Evolutionary conservation across 2,113 vertebrate species (phyloP).

Genomic region (Sinocyclocheilus anophthalmus): DNA sequence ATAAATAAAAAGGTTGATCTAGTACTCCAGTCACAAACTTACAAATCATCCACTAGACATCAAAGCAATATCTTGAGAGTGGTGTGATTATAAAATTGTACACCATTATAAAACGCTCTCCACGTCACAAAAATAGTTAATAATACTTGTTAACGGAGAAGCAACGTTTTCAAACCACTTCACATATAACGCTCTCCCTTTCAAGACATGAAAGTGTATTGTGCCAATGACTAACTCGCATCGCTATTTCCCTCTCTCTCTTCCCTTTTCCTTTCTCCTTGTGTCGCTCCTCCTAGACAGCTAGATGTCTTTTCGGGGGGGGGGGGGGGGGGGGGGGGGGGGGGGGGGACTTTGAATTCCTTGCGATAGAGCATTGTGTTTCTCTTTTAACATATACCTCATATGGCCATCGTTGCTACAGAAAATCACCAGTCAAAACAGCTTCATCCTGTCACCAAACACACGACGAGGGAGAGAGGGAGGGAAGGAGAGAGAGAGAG

Average conservation of each 20-base stretch:
- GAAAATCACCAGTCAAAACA: constrained; percentile 71
- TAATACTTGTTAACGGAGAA: constrained; percentile 25
- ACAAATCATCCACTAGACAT: neutral
- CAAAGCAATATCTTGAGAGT: neutral
- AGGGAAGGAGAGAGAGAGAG: neutral
- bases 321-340: no score
- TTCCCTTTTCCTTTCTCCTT: constrained; percentile 23
- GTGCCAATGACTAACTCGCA: constrained; percentile 38
- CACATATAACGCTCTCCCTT: neutral
- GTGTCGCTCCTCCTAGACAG: constrained; percentile 50
- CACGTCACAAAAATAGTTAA: neutral
- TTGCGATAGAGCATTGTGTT: constrained; percentile 81
- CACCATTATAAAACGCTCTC: neutral
- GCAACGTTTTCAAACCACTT: constrained; percentile 22
- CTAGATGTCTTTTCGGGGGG: no score
- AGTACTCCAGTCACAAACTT: no score
- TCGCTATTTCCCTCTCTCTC: constrained; percentile 17
- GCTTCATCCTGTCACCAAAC: constrained; percentile 67
- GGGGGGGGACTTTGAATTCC: constrained; percentile 75
- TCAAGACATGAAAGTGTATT: constrained; percentile 38
- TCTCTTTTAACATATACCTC: constrained; percentile 64
- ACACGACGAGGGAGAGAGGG: neutral
- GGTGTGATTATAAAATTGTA: neutral
- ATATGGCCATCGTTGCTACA: constrained; percentile 73
- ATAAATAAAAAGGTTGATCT: neutral